Percentiles rank a stretch among this genome's conserved stretches.
Conservation (phyloP, 2,113 vertebrate species). For the Gallinago jamesoni region DNA sequence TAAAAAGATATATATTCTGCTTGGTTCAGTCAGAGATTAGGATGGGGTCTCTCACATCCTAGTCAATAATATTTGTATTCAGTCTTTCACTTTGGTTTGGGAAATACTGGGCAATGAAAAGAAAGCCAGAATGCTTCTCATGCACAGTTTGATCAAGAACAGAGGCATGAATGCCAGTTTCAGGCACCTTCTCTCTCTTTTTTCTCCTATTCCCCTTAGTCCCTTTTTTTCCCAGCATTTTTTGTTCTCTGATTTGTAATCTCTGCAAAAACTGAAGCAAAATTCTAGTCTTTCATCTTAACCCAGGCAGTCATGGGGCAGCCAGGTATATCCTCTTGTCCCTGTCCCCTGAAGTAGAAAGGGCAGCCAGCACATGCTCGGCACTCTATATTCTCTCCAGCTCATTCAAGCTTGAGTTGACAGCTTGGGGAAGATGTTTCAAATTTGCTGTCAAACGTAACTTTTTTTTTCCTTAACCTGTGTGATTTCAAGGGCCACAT, state of each 20-base stretch:
- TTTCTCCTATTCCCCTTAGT: background rate
- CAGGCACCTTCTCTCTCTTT: background rate
- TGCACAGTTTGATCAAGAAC: background rate
- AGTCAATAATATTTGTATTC: background rate
- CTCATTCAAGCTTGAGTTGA: background rate
- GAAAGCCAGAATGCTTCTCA: background rate
- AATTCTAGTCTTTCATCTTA: background rate
- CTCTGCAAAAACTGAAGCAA: background rate
- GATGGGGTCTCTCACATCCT: background rate
- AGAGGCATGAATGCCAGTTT: background rate
- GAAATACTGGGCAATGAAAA: background rate
- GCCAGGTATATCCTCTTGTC: background rate
- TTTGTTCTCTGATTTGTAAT: background rate
- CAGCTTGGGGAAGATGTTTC: background rate
- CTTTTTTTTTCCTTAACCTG: background rate
- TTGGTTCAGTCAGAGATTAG: background rate
- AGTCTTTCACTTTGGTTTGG: background rate
- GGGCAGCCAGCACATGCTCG: rapidly evolving
- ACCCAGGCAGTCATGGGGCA: background rate
- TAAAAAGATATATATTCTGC: background rate
- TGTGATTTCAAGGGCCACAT: background rate
- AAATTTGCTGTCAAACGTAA: background rate
- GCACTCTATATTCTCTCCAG: background rate
- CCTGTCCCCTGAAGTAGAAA: background rate
- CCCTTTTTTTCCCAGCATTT: background rate